Evolutionary conservation across 37 sponge, comb jelly and placozoan species (phyloP).

Genomic region (Geodia barretti): DNA sequence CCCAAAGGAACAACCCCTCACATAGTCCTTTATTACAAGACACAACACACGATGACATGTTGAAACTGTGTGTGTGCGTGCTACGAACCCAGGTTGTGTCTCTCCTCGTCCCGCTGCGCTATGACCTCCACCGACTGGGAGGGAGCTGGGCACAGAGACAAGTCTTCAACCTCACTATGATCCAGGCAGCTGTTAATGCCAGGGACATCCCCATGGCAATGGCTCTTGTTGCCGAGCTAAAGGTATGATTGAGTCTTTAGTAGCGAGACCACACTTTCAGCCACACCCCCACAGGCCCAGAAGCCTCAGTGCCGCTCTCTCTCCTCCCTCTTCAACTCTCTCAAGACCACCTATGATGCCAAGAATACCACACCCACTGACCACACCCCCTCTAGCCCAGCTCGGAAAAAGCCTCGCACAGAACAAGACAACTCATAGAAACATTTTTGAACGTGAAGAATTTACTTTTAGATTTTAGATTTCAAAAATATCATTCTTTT

Average conservation of each 20-base stretch:
- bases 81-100: conserved; percentile 80
- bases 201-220: conserved; percentile 48
- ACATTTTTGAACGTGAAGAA: no score
- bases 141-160: conserved; percentile 93
- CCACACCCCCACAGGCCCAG: conserved; percentile 7
- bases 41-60: no score
- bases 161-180: conserved; percentile 68
- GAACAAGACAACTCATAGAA: no score
- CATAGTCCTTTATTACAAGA: no score
- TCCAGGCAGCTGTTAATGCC: conserved; percentile 79
- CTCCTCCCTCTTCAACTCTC: background rate
- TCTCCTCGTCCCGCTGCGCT: conserved; percentile 69
- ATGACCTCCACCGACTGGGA: conserved; percentile 55
- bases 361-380: background rate
- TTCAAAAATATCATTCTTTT: no score
- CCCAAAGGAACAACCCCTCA: no score
- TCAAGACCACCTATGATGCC: background rate
- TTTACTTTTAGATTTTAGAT: no score
- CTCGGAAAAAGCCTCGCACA: no score
- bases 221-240: conserved; percentile 64
- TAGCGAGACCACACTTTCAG: background rate
- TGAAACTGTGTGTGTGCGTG: background rate
- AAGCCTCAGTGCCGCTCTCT: background rate
- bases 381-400: background rate
- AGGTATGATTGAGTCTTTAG: conserved; percentile 21